phyloP scores from a whole-genome alignment of 2,888 invertebrate species.

The Lepidochrysops patricia region DNA sequence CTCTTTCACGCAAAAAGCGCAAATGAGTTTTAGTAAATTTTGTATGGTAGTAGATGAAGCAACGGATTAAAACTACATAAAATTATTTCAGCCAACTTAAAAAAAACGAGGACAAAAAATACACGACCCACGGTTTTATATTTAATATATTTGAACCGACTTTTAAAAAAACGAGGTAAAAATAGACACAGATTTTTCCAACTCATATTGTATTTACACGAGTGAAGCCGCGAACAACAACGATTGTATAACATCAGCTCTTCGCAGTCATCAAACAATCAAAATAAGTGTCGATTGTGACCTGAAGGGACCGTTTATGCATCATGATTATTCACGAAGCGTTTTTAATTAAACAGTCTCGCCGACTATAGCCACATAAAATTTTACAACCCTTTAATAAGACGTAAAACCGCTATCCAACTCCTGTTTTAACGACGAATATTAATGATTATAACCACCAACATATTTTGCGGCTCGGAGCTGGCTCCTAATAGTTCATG shows the following conservation, averaged over 20 bases:
- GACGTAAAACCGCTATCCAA: conserved; percentile 61
- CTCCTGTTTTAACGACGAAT: conserved; percentile 57
- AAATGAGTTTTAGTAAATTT: no score
- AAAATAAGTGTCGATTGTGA: conserved; percentile 12
- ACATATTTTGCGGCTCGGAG: conserved; percentile 40
- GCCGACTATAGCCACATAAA: conserved; percentile 56
- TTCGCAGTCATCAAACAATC: not conserved
- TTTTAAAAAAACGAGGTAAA: no score
- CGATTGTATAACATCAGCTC: not conserved
- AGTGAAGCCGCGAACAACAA: no score
- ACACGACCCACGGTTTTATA: no score
- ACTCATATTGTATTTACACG: no score
- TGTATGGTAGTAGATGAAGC: no score
- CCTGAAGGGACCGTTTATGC: conserved; percentile 43
- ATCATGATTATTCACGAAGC: conserved; percentile 66
- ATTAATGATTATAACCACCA: conserved; percentile 62
- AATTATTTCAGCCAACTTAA: no score
- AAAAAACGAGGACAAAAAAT: no score
- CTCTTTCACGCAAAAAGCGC: no score
- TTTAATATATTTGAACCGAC: no score
- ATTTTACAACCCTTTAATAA: conserved; percentile 73
- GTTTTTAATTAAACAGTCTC: conserved; percentile 68
- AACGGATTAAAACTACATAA: no score
- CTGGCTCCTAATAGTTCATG: conserved; percentile 20
- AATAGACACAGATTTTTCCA: no score